Evolutionary conservation across 2,797 vertebrate species (phyloP).

Genomic region (Xerus rutilus): DNA sequence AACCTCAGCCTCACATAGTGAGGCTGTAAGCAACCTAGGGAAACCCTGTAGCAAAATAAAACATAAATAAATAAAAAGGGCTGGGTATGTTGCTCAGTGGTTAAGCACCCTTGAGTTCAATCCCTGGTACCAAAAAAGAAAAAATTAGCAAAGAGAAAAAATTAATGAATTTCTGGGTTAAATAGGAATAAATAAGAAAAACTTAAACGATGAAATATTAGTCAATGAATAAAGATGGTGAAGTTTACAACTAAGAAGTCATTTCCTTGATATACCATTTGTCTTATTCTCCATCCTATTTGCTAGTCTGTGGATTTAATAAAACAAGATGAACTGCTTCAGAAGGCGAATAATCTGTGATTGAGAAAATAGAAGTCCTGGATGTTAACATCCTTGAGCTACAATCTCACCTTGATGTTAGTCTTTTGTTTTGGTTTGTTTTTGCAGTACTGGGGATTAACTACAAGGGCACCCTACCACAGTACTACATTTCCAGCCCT

Average conservation of each 20-base stretch:
- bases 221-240: neutral
- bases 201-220: neutral
- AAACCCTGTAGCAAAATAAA: no score
- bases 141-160: neutral
- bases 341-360: neutral
- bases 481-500: no score
- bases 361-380: neutral
- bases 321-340: neutral
- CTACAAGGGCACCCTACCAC: no score
- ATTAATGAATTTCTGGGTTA: neutral
- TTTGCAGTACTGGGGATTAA: no score
- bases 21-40: no score
- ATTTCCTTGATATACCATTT: neutral
- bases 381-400: neutral
- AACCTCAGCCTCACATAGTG: no score
- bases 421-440: no score
- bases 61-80: no score
- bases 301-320: neutral
- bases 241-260: neutral
- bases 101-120: no score
- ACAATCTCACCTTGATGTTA: neutral
- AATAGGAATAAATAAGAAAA: neutral
- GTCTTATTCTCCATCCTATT: neutral
- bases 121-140: no score
- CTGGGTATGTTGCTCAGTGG: no score